phyloP scores from a whole-genome alignment of 2,888 invertebrate genomes.

The Laspeyria flexula region DNA sequence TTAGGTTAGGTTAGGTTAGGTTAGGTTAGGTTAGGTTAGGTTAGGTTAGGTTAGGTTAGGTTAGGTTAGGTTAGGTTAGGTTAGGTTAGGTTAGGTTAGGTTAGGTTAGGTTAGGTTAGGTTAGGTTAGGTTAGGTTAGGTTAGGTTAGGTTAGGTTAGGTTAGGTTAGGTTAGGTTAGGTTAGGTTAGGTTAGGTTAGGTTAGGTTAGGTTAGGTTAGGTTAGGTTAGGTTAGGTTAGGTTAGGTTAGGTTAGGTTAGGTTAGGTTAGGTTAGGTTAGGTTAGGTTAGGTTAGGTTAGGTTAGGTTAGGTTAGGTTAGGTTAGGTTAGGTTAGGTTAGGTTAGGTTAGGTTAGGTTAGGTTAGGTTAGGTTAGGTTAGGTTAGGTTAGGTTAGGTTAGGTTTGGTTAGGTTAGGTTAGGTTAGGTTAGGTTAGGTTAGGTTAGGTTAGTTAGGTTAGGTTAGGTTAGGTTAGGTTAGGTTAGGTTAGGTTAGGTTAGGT shows the following conservation, averaged over 20 bases:
- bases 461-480: conserved; percentile 15
- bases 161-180: conserved; percentile 27
- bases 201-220: conserved; percentile 30
- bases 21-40: conserved; percentile 23
- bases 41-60: conserved; percentile 24
- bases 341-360: conserved; percentile 27
- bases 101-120: conserved; percentile 29
- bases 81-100: conserved; percentile 27
- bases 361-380: conserved; percentile 29
- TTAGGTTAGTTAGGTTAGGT: conserved; percentile 34
- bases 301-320: conserved; percentile 25
- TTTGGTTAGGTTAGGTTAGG: conserved; percentile 31
- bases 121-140: conserved; percentile 26
- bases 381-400: conserved; percentile 25
- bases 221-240: conserved; percentile 31
- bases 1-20: conserved; percentile 26
- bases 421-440: conserved; percentile 35
- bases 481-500: conserved; percentile 21
- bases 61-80: conserved; percentile 26
- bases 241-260: conserved; percentile 23
- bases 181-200: conserved; percentile 22
- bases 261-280: conserved; percentile 14
- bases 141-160: conserved; percentile 26
- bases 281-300: conserved; percentile 28
- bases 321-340: conserved; percentile 23